Evolutionary conservation across 2,888 invertebrate species (phyloP), one percentile per base, ranked within the genome.

Genomic region (Cremastobaeus sp.): DNA sequence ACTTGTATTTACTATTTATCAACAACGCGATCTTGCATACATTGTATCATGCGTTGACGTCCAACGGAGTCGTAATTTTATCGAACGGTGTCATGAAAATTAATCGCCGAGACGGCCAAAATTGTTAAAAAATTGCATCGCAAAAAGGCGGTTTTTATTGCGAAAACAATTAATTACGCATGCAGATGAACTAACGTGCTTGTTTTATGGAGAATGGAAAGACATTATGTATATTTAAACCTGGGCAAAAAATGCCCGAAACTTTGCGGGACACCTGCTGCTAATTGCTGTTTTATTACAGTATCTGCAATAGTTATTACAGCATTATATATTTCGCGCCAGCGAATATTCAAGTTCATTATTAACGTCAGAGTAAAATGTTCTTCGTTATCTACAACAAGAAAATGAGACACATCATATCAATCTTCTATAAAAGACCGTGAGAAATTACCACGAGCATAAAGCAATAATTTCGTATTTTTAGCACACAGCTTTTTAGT

Each of bases 211-310:
- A n/a, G n/a, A n/a, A n/a, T n/a, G n/a, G n/a, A n/a, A n/a, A n/a
- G n/a, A n/a, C n/a, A n/a, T n/a, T n/a, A 28, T 32, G 15, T 47
- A 48, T 20, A 15, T 34, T 48, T 18, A 21, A 37, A 14, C 15
- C 2, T 2, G 21, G 5, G 25, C 5, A 60, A 71, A 65, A 59
- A 45, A 45, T 11, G 12, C 9, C n/a, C 18, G 28, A 15, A 65
- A 55, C 47, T 57, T 47, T 32, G 45, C 48, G 32, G 48, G 32
- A 39, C 55, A 60, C 52, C 48, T 54, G 54, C 60, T 55, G 43
- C 50, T 60, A 73, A 73, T 73, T 68, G 45, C 55, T 45, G 50
- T 62, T 68, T 73, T 52, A 66, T 62, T 41, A 62, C 55, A 35
- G 28, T 50, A 60, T 55, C 55, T 64, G 30, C 12, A 39, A 59